Base-by-base conservation (phyloP, 2,113 vertebrate species). In the Salvelinus sp. region DNA sequence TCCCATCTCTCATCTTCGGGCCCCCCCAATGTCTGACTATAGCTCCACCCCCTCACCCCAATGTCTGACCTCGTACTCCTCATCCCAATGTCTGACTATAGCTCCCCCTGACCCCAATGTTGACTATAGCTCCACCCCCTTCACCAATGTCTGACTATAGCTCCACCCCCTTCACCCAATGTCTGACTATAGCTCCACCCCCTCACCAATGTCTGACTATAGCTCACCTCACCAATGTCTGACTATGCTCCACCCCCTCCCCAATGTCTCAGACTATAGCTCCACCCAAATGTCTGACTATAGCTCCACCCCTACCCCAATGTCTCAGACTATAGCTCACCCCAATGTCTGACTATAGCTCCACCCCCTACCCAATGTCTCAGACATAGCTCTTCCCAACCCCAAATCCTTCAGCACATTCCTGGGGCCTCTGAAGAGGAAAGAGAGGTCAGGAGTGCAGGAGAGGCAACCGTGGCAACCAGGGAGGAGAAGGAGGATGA, bases 371-470 rank as follows among this genome's bases (percentile, higher is more conserved):
- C n/a, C 33, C 7, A 66, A 12, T 66, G 64, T 69, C 66, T 33
- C 14, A 20, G 25, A 57, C 30, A 44, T 9, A 9, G 50, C 69
- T 71, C 57, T n/a, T n/a, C 73, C 76, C 28, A 54, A 62, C 38
- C 76, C 79, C 85, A 85, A 76, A 84, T 68, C 28, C 69, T 6
- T 22, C 48, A 75, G 70, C 76, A 81, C 85, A 82, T 83, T 86
- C 80, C 83, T 77, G 78, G 76, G 82, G 77, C 79, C 77, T 68
- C 75, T 73, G 7, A 66, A 75, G 72, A 80, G 83, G 72, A 76
- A 74, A 69, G 67, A 72, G 75, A 77, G 81, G 81, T 75, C 76
- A 7, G 69, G 72, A 73, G 79, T 76, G 75, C 75, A 79, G 70
- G 48, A 75, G 60, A 73, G 72, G 77, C 74, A 81, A 71, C 68